phyloP scores from a whole-genome alignment of 2,113 vertebrate genomes.

The Calypte anna region DNA sequence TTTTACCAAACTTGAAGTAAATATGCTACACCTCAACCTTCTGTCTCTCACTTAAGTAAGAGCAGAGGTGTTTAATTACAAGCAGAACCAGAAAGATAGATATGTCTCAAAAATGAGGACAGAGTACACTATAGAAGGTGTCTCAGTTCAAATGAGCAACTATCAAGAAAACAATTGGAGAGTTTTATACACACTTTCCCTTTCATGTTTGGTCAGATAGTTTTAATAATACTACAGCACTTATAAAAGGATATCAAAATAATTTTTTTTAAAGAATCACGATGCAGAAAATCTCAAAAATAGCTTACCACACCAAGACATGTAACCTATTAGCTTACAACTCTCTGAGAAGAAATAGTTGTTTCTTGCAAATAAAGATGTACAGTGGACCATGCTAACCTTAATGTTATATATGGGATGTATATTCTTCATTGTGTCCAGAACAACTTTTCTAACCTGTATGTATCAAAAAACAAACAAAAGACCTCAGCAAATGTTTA shows the following conservation, averaged over 20 bases:
- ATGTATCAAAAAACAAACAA: slow-evolving; percentile 5
- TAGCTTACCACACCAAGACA: neutral
- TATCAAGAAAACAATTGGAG: neutral
- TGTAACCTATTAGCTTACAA: neutral
- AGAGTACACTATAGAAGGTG: neutral
- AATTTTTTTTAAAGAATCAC: neutral
- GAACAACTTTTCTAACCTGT: slow-evolving; percentile 94
- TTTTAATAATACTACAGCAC: neutral
- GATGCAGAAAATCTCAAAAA: neutral
- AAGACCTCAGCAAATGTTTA: neutral
- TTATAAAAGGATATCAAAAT: neutral
- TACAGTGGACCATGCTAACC: slow-evolving; percentile 68
- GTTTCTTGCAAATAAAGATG: neutral
- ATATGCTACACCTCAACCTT: neutral
- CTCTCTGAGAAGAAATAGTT: neutral
- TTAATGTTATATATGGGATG: slow-evolving; percentile 99
- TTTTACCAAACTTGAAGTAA: neutral
- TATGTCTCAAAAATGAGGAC: neutral
- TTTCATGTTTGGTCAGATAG: neutral
- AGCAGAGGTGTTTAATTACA: neutral
- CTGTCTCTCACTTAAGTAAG: neutral
- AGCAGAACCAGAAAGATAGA: neutral
- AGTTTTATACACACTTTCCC: neutral
- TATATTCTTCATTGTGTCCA: slow-evolving; percentile 99
- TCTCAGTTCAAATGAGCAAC: neutral